Evolutionary conservation across 2,113 vertebrate genomes (phyloP), one percentile per base, ranked within the genome.

Genomic region (Prunella himalayana): DNA sequence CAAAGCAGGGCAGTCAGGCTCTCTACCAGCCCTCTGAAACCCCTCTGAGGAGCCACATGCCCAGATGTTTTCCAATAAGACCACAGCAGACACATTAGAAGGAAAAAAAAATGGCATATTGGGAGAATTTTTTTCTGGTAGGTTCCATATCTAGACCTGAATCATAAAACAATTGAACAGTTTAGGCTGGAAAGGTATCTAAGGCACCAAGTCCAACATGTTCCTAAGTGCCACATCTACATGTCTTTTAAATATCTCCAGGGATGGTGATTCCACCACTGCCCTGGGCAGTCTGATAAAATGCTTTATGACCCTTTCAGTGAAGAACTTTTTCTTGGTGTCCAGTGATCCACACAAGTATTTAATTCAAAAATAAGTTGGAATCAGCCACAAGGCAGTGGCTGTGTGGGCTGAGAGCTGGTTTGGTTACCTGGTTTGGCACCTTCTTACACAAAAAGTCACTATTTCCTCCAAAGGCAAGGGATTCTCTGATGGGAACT

Each of bases 11-110:
- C 15, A 81, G 42, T 15, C 5, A 3, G 49, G 45, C 15, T 81
- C 51, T 78, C 47, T 28, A 12, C 5, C 54, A 84, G 37, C 21
- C 41, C 37, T 27, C 72, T 73, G 21, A 86, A 93, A 86, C 33
- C 18, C 21, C 17, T 60, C 0, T 1, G 2, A 85, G 63, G 11
- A 87, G 5, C 37, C 30, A 24, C 0, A 2, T 22, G 17, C 17
- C 45, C 68, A 53, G 9, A 72, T 10, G 5, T 64, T 68, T 93
- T 88, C 49, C 50, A 44, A 14, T 2, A 71, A 15, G 25, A 64
- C 21, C 27, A 42, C 16, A 44, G 28, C 2, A 79, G 42, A 21
- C 7, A 28, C 12, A 9, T 7, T 19, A 49, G 17, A 27, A 54
- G 39, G 23, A 11, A 15, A 44, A 80, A 64, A 33, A 72, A 75